Evolutionary conservation across 2,888 invertebrate species (phyloP), one percentile per base, ranked within the genome.

Genomic region (Polietes domitor): DNA sequence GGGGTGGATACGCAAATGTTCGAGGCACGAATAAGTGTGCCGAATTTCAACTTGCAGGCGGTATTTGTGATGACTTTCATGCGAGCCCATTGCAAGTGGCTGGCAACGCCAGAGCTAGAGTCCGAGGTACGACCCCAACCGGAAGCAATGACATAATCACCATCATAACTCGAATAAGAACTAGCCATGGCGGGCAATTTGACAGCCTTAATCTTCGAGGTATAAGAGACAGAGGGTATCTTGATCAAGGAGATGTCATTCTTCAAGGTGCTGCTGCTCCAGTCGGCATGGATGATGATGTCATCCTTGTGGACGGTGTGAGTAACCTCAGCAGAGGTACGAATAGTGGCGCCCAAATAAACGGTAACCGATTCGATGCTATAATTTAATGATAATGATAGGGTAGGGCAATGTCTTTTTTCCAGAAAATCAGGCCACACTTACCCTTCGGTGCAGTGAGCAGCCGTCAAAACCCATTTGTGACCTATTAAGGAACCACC

Each of bases 221-320:
- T 73, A 70, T 77, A 88, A 10, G 53, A 0, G 0, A 89, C 85
- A 0, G 79, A 0, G 2, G 87, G 87, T 0, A 89, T 87, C 32
- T 85, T 86, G 73, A 91, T 89, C 73, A 91, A n/a, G n/a, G n/a
- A n/a, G n/a, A n/a, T n/a, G n/a, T n/a, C n/a, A n/a, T n/a, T n/a
- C n/a, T n/a, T n/a, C 77, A 89, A 63, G 7, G 84, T 58, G 0
- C 7, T 10, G 0, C 86, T 82, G 82, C 89, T 88, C 80, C 87
- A 91, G 37, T 87, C 87, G 70, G 90, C 88, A 78, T 93, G 93
- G 15, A 92, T 89, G 77, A 91, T 89, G 17, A 89, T 85, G 76
- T 88, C 82, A 2, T 77, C 78, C 15, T 86, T 87, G 43, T 83
- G 58, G 0, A 90, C 88, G 1, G 82, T 82, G 32, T 88, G 77